Base-by-base conservation (phyloP, 2,888 invertebrate species). In the Caenorhabditis sp. region DNA sequence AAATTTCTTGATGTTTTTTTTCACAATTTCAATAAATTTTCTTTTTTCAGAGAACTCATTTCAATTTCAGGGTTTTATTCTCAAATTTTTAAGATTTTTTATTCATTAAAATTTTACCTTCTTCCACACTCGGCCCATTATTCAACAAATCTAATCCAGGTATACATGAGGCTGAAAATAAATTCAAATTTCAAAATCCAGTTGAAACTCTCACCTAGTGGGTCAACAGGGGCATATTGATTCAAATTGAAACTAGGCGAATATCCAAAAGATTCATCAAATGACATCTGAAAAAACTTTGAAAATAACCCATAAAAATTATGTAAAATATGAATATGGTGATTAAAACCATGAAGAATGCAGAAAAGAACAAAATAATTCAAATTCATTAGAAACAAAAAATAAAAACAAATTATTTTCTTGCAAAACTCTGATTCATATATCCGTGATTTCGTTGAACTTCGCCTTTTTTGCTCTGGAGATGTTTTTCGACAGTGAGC, bases 351-450 rank as follows among this genome's bases (percentile, higher is more conserved):
- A n/a, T n/a, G n/a, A n/a, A n/a, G n/a, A n/a, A n/a, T n/a, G n/a
- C n/a, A n/a, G n/a, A n/a, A n/a, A n/a, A n/a, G n/a, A n/a, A n/a
- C n/a, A n/a, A n/a, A n/a, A n/a, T n/a, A n/a, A n/a, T n/a, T n/a
- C n/a, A n/a, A n/a, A n/a, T n/a, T n/a, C n/a, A n/a, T n/a, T n/a
- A n/a, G n/a, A n/a, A n/a, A n/a, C n/a, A n/a, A n/a, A n/a, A n/a
- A n/a, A n/a, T n/a, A n/a, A n/a, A n/a, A n/a, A n/a, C n/a, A n/a
- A 26, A 7, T 64, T 27, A 76, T 59, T 67, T 71, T 26, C 57
- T 59, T 21, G 76, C 67, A 56, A 80, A 80, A 59, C 70, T 78
- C 2, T 67, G 75, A 52, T 80, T 78, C 82, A 82, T 82, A 62
- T 80, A 80, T 20, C 75, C 77, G 54, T 77, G 77, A 17, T 69